These are phyloP conservation scores for Euphysa ruthae DNA, from an alignment of 30 jellyfish, hydroid and myxozoan genomes.

Conservation along the genomic window DNA sequence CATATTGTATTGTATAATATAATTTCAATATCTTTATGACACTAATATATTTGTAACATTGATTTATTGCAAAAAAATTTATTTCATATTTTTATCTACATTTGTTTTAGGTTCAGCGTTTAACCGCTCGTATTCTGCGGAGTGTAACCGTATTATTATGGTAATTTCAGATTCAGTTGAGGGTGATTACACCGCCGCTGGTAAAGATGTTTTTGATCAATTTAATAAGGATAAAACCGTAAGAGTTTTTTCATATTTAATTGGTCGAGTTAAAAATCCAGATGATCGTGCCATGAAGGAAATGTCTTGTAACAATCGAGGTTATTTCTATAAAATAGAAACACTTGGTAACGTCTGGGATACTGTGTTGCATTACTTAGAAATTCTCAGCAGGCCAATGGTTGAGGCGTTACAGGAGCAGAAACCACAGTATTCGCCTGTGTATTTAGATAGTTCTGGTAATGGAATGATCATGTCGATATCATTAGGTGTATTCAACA, in stretches of 20 bases:
- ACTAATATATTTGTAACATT: not conserved
- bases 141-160: constrained; percentile 41
- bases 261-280: constrained; percentile 79
- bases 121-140: constrained; percentile 19
- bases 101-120: not conserved
- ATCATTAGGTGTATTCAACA: constrained; percentile 13
- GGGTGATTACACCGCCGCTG: constrained; percentile 29
- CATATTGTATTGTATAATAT: too few species aligned
- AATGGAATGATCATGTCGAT: constrained; percentile 24
- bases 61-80: not conserved
- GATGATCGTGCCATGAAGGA: constrained; percentile 49
- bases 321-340: constrained; percentile 40
- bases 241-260: constrained; percentile 73
- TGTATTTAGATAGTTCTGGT: constrained; percentile 32
- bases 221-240: constrained; percentile 18
- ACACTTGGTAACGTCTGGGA: constrained; percentile 44
- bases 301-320: constrained; percentile 82
- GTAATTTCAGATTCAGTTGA: constrained; percentile 42
- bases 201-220: constrained; percentile 28
- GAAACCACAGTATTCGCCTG: constrained; percentile 10
- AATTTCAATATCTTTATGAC: constrained; percentile 26
- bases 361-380: constrained; percentile 16
- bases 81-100: too few species aligned
- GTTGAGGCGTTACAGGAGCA: not conserved
- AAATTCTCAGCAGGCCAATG: constrained; percentile 23